These are phyloP conservation scores for Sarcophaga rosellei DNA, from an alignment of 2,888 invertebrate genomes.

Conservation along the genomic window DNA sequence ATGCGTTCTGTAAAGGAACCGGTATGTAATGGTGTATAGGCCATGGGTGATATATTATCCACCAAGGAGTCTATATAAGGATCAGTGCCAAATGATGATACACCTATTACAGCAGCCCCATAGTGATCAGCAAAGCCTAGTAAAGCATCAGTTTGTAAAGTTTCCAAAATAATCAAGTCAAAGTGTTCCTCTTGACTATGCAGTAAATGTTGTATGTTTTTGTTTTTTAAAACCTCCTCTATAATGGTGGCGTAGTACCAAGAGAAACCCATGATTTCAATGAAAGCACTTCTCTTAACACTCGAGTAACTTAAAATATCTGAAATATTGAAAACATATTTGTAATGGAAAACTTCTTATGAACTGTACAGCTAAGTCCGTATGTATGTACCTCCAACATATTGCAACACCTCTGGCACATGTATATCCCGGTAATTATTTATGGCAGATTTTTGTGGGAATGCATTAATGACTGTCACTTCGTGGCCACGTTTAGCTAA, in stretches of 20 bases:
- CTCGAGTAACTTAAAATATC: conserved; percentile 73
- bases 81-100: conserved; percentile 73
- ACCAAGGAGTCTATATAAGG: conserved; percentile 68
- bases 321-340: conserved; percentile 1
- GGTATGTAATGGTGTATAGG: conserved; percentile 75
- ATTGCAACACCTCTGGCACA: conserved; percentile 57
- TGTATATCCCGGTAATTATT: conserved; percentile 73
- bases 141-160: conserved; percentile 76
- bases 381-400: conserved; percentile 43
- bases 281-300: conserved; percentile 70
- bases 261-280: conserved; percentile 31
- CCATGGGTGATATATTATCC: conserved; percentile 75
- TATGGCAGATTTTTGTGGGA: conserved; percentile 73
- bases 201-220: conserved; percentile 70
- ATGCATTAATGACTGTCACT: conserved; percentile 77
- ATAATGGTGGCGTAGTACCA: neutral
- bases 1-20: conserved; percentile 74
- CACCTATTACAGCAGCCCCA: conserved; percentile 73
- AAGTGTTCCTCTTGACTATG: conserved; percentile 76
- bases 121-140: conserved; percentile 75
- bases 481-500: conserved; percentile 79
- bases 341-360: neutral
- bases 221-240: conserved; percentile 58
- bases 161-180: conserved; percentile 79
- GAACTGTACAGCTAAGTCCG: neutral